These are phyloP conservation scores for Heterotis niloticus DNA, from an alignment of 2,113 vertebrate genomes.

Conservation along the genomic window DNA sequence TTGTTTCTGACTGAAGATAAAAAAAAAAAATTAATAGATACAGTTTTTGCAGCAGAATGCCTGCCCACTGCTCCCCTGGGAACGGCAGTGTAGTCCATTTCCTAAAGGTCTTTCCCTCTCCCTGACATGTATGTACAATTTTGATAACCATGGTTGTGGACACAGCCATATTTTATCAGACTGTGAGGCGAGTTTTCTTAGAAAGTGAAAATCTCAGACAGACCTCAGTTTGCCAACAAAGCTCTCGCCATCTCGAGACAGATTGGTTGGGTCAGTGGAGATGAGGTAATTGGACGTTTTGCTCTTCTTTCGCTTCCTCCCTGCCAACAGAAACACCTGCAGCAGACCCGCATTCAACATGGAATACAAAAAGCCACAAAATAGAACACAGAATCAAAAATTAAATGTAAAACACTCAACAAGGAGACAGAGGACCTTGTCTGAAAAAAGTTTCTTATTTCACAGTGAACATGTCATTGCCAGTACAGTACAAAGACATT, in stretches of 20 bases:
- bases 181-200: background rate
- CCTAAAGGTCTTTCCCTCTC: background rate
- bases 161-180: background rate
- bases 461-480: too few relatives aligned
- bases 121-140: too few relatives aligned
- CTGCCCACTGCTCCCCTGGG: background rate
- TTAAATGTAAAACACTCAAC: too few relatives aligned
- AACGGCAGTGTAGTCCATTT: background rate
- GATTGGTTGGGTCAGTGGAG: conserved; percentile 95
- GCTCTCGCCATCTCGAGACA: conserved; percentile 95
- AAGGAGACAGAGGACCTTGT: too few relatives aligned
- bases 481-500: too few relatives aligned
- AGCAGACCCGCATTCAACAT: conserved; percentile 3
- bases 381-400: background rate
- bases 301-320: conserved; percentile 97
- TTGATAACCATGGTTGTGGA: too few relatives aligned
- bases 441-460: background rate
- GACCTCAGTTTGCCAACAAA: conserved; percentile 97
- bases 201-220: background rate
- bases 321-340: conserved; percentile 93
- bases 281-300: conserved; percentile 99
- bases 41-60: background rate
- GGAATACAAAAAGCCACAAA: background rate
- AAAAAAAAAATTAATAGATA: background rate
- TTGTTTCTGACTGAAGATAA: background rate